Evolutionary conservation across 2,113 vertebrate genomes (phyloP).

Genomic region (Rhea pennata): DNA sequence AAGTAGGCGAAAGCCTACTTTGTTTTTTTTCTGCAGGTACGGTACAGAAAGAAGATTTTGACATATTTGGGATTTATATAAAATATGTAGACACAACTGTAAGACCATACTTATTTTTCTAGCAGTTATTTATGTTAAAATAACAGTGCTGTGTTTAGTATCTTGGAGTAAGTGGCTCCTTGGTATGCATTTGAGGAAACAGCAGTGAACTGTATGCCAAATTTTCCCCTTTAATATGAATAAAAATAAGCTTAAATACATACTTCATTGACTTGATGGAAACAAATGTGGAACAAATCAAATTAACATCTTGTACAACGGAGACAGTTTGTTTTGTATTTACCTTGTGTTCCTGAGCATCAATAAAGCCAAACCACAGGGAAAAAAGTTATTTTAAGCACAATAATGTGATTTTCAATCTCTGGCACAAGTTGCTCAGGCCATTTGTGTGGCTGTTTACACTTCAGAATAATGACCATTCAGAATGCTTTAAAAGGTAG

Average conservation of each 20-base stretch:
- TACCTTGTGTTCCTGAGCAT: not conserved
- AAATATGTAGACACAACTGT: not conserved
- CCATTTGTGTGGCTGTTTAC: not conserved
- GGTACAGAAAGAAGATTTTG: not conserved
- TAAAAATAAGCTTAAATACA: not conserved
- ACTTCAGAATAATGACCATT: not conserved
- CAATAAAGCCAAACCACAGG: not conserved
- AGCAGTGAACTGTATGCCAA: not conserved
- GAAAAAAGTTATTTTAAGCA: not conserved
- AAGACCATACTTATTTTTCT: not conserved
- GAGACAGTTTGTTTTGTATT: not conserved
- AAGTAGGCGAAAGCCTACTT: not conserved
- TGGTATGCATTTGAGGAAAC: not conserved
- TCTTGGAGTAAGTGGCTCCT: not conserved
- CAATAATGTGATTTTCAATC: not conserved
- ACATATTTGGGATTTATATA: not conserved
- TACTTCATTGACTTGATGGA: not conserved
- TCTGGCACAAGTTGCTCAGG: not conserved
- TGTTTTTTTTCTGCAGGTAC: not conserved
- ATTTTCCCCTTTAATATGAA: not conserved
- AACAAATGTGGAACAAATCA: not conserved
- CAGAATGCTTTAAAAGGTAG: not conserved
- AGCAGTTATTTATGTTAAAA: not conserved
- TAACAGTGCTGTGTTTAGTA: not conserved
- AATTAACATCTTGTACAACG: not conserved